Evolutionary conservation across 1,140 invertebrate genomes (phyloP), one percentile per base, ranked within the genome.

Genomic region (Tachypleus tridentatus): DNA sequence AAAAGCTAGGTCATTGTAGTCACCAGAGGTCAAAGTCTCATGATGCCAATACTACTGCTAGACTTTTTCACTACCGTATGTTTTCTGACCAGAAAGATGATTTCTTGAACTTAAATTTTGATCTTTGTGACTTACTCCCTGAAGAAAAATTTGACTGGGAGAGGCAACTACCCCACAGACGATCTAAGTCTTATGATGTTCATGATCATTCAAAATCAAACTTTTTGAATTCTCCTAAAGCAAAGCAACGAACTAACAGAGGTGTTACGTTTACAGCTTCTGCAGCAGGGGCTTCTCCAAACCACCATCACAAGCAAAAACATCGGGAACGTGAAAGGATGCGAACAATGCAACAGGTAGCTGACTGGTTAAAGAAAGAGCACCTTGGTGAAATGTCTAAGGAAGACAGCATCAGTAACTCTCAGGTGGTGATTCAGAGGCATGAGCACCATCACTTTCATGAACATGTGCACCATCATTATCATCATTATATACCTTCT

Each of bases 381-480:
- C 74, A 77, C 64, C 48, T 71, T 68, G 70, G 75, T 73, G 58
- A 60, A 71, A 63, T 69, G 72, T 53, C 72, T 6, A 69, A 54
- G 72, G 70, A 52, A 64, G 69, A 64, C n/a, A 48, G 56, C 4
- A 59, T 51, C 10, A 65, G 58, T 47, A 58, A 58, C 50, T 63
- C 53, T 64, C 66, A 56, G 52, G 68, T 73, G 56, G 68, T 73
- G 5, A 73, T 80, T 10, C 79, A 81, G 65, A 72, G 77, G 62
- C 80, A 81, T 65, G 79, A 82, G 69, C 81, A 83, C 67, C 82
- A 83, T 72, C 87, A 89, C 74, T 83, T 89, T 64, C 87, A 90
- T 72, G 86, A 89, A 73, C 87, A 90, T 70, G 86, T 88, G 70
- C 87, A 90, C 74, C 87, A 89, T 76, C 87, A 90, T 72, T 88